Conservation (phyloP, 2,888 invertebrate genomes). For the Drosophila ustulata region DNA sequence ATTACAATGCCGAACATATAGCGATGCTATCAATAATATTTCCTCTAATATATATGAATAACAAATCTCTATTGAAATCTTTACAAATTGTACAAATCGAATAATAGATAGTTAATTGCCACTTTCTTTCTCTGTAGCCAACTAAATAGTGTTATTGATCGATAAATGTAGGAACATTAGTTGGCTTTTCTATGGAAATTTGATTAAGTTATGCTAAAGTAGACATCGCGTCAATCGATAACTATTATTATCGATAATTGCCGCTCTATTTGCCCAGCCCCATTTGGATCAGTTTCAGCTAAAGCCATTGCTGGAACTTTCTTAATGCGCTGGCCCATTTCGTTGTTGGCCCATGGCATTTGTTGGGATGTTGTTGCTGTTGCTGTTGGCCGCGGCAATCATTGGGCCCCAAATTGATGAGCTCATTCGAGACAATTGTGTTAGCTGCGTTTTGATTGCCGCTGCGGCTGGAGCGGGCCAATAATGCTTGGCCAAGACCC, state of each 20-base stretch:
- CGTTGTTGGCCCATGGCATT: constrained; percentile 13
- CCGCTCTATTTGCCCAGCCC: background rate
- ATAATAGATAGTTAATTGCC: background rate
- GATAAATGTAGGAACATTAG: background rate
- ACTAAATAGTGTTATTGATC: no score
- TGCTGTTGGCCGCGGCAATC: constrained; percentile 14
- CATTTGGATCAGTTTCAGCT: background rate
- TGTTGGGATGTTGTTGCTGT: background rate
- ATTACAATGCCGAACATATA: no score
- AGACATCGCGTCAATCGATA: background rate
- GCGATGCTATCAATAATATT: no score
- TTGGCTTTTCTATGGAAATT: constrained; percentile 4
- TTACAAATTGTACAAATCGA: background rate
- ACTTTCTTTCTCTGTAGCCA: no score
- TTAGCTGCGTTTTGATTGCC: constrained; percentile 44
- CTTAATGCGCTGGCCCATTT: constrained; percentile 4
- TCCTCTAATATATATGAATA: no score
- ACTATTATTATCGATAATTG: constrained; percentile 12
- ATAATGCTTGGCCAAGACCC: constrained; percentile 25
- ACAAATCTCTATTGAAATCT: background rate
- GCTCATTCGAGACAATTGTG: constrained; percentile 48
- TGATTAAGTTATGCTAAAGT: background rate
- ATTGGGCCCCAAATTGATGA: constrained; percentile 47
- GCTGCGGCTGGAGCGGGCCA: constrained; percentile 20
- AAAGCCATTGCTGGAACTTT: constrained; percentile 2